Evolutionary conservation across 2,888 invertebrate genomes (phyloP), one percentile per base, ranked within the genome.

Genomic region (Agriopis leucophaearia): DNA sequence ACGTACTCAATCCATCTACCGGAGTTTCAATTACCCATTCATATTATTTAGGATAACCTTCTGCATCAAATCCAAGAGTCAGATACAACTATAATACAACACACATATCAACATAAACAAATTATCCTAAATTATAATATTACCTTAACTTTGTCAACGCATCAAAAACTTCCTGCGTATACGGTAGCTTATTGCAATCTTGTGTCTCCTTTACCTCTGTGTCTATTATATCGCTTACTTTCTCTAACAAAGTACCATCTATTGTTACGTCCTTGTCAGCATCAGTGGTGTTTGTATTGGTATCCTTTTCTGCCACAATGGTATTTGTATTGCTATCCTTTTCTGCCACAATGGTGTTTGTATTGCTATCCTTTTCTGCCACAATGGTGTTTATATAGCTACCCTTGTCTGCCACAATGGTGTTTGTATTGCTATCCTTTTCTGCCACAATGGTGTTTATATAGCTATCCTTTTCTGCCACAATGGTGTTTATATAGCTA

Each of bases 111-210:
- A 16, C 0, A 10, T 2, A 40, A n/a, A n/a, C 38, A 13, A 9
- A 42, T 16, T 47, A 8, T 0, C 50, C 3, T 27, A 5, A 5
- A 5, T 27, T 27, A 27, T 27, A 27, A 27, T 5, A 27, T 55
- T 68, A 93, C 94, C 93, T 87, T 50, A 91, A 80, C 65, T 87
- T 95, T 48, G 97, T 93, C 40, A 99, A 91, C 1, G 96, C 98
- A 87, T 98, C 96, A 84, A 99, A 98, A 15, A 96, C 96, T 73
- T 96, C 96, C 75, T 95, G 94, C 0, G 94, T 94, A 76, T 98
- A 98, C 1, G 94, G 90, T 27, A 88, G 75, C 69, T 79, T 66
- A 1, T 88, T 84, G 54, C 71, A 72, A 60, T 66, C 70, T 15
- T 45, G 71, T 18, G 68, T 64, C n/a, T 60, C 60, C 13, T 42